Evolutionary conservation across 2,888 invertebrate species (phyloP).

Genomic region (Acronicta alni): DNA sequence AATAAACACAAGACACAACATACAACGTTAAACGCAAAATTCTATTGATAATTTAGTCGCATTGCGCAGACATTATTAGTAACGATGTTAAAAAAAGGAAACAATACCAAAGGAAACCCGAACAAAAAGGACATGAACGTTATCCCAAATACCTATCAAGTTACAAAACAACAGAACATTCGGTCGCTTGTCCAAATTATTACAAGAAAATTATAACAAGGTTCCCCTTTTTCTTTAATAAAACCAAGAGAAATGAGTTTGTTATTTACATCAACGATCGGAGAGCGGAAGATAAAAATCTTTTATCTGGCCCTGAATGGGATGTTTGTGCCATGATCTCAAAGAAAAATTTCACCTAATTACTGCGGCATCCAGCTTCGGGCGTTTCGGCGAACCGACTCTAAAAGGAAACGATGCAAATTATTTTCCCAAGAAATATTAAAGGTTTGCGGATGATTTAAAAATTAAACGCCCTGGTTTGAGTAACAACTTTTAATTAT

Average conservation of each 20-base stretch:
- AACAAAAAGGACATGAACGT: conserved; percentile 34
- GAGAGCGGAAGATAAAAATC: conserved; percentile 74
- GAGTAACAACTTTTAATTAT: conserved; percentile 45
- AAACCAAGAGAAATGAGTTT: conserved; percentile 72
- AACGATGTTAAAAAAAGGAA: conserved; percentile 8
- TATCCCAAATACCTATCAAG: conserved; percentile 37
- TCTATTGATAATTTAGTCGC: no score
- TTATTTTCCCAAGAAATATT: conserved; percentile 61
- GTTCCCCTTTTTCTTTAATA: conserved; percentile 59
- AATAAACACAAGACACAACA: no score
- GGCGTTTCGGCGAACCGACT: conserved; percentile 57
- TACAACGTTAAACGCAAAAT: no score
- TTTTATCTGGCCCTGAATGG: conserved; percentile 80
- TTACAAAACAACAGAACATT: conserved; percentile 47
- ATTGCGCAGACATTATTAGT: no score
- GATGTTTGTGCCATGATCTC: conserved; percentile 78
- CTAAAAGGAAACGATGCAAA: conserved; percentile 67
- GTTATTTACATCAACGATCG: conserved; percentile 82
- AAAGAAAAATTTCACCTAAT: conserved; percentile 82
- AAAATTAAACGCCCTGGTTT: conserved; percentile 50
- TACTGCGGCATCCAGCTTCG: conserved; percentile 69
- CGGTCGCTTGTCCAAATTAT: conserved; percentile 43
- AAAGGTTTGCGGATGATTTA: conserved; percentile 58
- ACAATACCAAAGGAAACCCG: conserved; percentile 6
- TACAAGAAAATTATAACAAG: conserved; percentile 57